phyloP scores from a whole-genome alignment of 2,888 invertebrate species.

The Drosophila kanekoi region DNA sequence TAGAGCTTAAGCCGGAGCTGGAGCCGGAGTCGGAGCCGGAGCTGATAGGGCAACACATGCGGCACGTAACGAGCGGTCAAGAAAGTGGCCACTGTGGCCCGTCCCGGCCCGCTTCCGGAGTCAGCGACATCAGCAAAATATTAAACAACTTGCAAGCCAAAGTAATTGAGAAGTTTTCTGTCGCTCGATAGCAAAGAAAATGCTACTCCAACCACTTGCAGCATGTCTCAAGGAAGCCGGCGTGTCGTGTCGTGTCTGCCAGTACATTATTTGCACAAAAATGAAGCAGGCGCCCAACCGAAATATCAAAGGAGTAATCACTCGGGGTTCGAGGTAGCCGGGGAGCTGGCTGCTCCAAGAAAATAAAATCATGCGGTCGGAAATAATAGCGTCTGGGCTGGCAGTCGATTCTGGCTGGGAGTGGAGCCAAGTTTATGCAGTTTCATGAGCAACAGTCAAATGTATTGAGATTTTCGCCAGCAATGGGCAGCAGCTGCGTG shows the following conservation, averaged over 20 bases:
- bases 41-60: constrained; percentile 67
- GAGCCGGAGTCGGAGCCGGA: constrained; percentile 6
- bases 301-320: constrained; percentile 74
- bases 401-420: constrained; percentile 49
- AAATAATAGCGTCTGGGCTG: constrained; percentile 81
- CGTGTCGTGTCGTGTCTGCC: constrained; percentile 34
- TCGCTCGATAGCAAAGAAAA: constrained; percentile 46
- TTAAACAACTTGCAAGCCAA: constrained; percentile 59
- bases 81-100: constrained; percentile 31
- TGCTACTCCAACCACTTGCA: constrained; percentile 25
- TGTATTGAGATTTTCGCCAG: constrained; percentile 55
- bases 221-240: constrained; percentile 29
- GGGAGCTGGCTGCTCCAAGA: constrained; percentile 26
- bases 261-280: constrained; percentile 69
- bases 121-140: constrained; percentile 63
- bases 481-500: constrained; percentile 57
- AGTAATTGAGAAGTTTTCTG: constrained; percentile 63
- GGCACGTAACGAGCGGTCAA: constrained; percentile 80
- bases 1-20: constrained; percentile 1
- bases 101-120: constrained; percentile 41
- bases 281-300: constrained; percentile 63
- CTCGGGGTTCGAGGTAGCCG: constrained; percentile 10
- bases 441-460: constrained; percentile 54
- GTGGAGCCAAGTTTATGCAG: constrained; percentile 58
- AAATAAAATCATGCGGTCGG: constrained; percentile 80